A percentile compares a stretch with the other conserved stretches of the same genome.
Evolutionary conservation across 2,113 vertebrate genomes (phyloP).

Genomic region (Neofelis nebulosa): DNA sequence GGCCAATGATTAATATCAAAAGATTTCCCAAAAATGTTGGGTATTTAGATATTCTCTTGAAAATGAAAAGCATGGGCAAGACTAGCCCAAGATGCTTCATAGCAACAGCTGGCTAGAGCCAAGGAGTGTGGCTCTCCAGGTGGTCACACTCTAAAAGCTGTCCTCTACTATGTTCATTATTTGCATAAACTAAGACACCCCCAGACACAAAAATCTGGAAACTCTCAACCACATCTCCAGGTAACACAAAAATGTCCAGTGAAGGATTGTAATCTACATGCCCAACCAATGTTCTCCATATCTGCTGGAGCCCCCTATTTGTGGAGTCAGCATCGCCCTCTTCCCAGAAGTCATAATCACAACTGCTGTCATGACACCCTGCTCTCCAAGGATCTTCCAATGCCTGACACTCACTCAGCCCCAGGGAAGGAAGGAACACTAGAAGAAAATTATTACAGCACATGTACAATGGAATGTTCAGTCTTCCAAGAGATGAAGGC

Average conservation of each 20-base stretch:
- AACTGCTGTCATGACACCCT: not conserved
- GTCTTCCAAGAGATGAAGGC: not conserved
- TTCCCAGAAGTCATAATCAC: not conserved
- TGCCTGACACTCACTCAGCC: not conserved
- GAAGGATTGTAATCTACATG: not conserved
- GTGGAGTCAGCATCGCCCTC: not conserved
- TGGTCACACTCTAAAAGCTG: not conserved
- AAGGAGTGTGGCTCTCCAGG: not conserved
- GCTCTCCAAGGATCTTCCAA: not conserved
- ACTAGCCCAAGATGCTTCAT: not conserved
- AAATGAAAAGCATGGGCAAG: not conserved
- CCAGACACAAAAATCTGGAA: not conserved
- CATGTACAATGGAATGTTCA: not conserved
- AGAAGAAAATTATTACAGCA: not conserved
- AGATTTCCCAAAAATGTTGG: not conserved
- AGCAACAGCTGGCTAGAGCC: not conserved
- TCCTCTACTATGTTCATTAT: not conserved
- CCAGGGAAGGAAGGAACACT: not conserved
- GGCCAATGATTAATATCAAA: not conserved
- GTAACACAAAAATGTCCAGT: not conserved
- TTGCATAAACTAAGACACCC: not conserved
- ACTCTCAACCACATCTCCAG: not conserved
- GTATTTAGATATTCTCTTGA: not conserved
- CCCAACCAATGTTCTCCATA: not conserved
- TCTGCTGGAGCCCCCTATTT: not conserved